A percentile compares a stretch with the other conserved stretches of the same genome.
These are phyloP conservation scores for Aromia moschata DNA, from an alignment of 2,888 invertebrate species.

Conservation along the genomic window DNA sequence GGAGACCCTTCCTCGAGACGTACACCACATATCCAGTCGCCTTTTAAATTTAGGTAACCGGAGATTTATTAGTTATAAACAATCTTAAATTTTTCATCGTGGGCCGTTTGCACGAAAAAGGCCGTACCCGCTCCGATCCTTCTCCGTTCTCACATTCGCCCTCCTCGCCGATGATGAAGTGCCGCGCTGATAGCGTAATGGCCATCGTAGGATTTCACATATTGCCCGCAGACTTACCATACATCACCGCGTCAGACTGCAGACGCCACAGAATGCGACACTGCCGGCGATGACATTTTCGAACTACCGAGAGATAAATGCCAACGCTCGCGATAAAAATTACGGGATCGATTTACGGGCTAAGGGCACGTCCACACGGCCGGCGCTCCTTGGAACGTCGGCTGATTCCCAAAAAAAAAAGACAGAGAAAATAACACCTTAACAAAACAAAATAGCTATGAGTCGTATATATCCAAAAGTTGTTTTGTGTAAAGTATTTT, in stretches of 20 bases:
- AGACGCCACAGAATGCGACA: conserved; percentile 20
- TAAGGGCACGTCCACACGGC: too few relatives aligned
- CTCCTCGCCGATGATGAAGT: conserved; percentile 20
- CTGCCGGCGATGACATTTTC: conserved; percentile 17
- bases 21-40: conserved; percentile 2
- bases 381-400: too few relatives aligned
- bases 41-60: conserved; percentile 15
- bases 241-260: background rate
- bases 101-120: conserved; percentile 5
- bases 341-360: conserved; percentile 12
- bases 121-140: conserved; percentile 11
- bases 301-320: conserved; percentile 22
- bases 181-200: conserved; percentile 25
- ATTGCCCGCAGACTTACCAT: conserved; percentile 25
- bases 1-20: conserved; percentile 1
- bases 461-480: too few relatives aligned
- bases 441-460: too few relatives aligned
- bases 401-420: too few relatives aligned
- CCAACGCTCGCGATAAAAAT: conserved; percentile 13
- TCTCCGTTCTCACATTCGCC: conserved; percentile 23
- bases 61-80: conserved; percentile 28
- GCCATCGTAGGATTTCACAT: conserved; percentile 26
- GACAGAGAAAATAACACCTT: too few relatives aligned
- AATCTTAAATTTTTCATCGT: conserved; percentile 30
- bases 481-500: too few relatives aligned